Evolutionary conservation across 2,797 vertebrate genomes (phyloP), one percentile per base, ranked within the genome.

Genomic region (Alca torda): DNA sequence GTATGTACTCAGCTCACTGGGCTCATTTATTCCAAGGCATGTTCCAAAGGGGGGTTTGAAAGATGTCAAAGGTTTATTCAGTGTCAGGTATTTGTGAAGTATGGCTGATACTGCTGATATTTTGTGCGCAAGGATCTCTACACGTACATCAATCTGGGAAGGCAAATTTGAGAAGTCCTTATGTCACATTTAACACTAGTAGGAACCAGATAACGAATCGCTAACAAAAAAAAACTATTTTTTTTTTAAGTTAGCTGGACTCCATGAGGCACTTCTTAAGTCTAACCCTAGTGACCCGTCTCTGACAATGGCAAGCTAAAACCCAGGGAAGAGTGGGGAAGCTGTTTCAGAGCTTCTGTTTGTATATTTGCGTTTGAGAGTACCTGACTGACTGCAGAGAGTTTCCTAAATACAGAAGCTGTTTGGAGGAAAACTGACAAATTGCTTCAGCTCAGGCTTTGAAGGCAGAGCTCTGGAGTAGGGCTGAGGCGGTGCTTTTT

Each of bases 21-120:
- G 45, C 2, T 43, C 0, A 0, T 50, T 18, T 14, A 0, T 31
- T 7, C 24, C 4, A 2, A 17, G 21, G 51, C 2, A 0, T 14
- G 11, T 50, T 15, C 10, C 13, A 1, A 0, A 8, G 19, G 20
- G 54, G 46, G 28, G 12, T 3, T 3, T 41, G 6, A 1, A 54
- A 15, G 25, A 1, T 75, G 45, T 4, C 43, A 1, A 11, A 25
- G 54, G 41, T 4, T 61, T 13, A 2, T 33, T 15, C 3, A 19
- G 4, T 2, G 17, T 3, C 5, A 5, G 45, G 0, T 10, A 0
- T 26, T 21, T 41, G n/a, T 1, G 3, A 25, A 28, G 24, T 17
- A 0, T 4, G 26, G 57, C 19, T 57, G 2, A 8, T 4, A 2
- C 31, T 33, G 43, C 25, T 39, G 4, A 1, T 31, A 4, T 17